Evolutionary conservation across 2,113 vertebrate genomes (phyloP), one percentile per base, ranked within the genome.

Genomic region (Nibea coibor): DNA sequence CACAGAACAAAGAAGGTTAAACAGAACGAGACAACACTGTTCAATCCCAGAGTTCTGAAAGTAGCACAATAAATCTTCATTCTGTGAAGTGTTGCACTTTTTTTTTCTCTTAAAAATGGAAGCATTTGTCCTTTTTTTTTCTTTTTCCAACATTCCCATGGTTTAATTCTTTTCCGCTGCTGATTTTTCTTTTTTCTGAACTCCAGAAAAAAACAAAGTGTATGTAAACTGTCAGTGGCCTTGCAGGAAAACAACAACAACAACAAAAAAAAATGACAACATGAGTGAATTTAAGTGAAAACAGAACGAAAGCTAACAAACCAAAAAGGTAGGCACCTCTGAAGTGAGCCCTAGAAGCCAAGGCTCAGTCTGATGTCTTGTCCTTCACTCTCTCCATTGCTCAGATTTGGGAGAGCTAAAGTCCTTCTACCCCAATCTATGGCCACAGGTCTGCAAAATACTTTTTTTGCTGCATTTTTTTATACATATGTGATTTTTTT

Each of bases 41-140:
- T 97, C 96, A 87, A 96, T 97, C 97, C 97, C 97, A 97, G 97
- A 98, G 97, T 96, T 97, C 96, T 96, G 95, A 96, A 94, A 97
- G 96, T 95, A 96, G 95, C 96, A 95, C 92, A 78, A 94, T 86
- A 89, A 78, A 95, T 96, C 96, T 97, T 97, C 95, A 95, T 97
- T 96, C 94, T 94, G 95, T 91, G 83, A 97, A 96, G 96, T 96
- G 95, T 87, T 89, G 80, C 89, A 89, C 87, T 53, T 85, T 95
- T 93, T 47, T 75, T 95, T 93, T 45, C n/a, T 75, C 19, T 74
- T 50, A 93, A 86, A 92, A 90, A 88, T 95, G 83, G 96, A 97
- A 96, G 96, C 96, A 96, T 96, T 92, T 97, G 86, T 97, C 94
- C 94, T 91, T 79, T 74, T 67, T 68, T 63, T 79, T 85, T 35